Evolutionary conservation across 1,140 invertebrate species (phyloP).

Genomic region (Rhagoletis zephyria): DNA sequence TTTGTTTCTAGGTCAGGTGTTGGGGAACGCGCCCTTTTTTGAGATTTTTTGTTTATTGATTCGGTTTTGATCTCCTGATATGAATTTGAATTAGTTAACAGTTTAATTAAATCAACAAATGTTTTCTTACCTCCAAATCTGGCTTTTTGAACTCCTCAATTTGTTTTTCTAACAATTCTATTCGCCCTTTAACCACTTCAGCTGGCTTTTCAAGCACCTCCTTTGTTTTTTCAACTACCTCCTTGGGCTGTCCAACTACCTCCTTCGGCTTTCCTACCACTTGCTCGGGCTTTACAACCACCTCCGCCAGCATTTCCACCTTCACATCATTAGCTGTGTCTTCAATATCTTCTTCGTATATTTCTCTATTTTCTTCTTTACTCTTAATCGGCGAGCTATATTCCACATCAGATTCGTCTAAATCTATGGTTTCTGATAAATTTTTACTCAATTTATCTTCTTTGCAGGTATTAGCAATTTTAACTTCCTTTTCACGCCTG

Average conservation of each 20-base stretch:
- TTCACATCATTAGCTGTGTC: background rate
- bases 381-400: background rate
- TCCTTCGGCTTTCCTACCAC: background rate
- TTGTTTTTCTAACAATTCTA: background rate
- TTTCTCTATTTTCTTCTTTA: background rate
- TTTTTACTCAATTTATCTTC: background rate
- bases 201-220: too few species aligned
- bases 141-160: background rate
- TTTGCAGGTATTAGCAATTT: background rate
- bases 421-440: slow-evolving; percentile 20
- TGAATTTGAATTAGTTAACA: background rate
- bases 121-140: background rate
- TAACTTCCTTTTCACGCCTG: background rate
- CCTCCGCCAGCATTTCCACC: background rate
- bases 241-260: background rate
- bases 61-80: background rate
- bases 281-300: background rate
- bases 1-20: background rate
- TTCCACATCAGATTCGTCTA: slow-evolving; percentile 18
- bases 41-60: background rate
- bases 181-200: too few species aligned
- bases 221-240: too few species aligned
- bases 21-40: background rate
- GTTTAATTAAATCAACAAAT: background rate
- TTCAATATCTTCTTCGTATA: background rate